Evolutionary conservation across 2,113 vertebrate species (phyloP), one percentile per base, ranked within the genome.

Genomic region (Lepidothrix coronata): DNA sequence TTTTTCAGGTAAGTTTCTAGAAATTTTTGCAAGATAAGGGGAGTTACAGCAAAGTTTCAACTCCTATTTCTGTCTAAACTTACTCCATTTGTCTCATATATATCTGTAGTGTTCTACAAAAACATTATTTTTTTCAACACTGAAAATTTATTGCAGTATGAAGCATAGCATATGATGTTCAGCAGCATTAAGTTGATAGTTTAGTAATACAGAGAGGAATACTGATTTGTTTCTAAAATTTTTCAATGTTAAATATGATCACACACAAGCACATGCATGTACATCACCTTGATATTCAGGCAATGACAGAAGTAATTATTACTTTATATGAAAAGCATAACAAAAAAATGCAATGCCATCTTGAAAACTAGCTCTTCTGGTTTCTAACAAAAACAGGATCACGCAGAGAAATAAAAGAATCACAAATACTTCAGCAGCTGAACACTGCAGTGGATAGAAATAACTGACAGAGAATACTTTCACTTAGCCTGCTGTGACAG

Each of bases 201-300:
- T 67, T 11, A 41, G 23, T 41, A 74, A 61, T 4, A 58, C 3
- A 14, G 22, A 57, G 68, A 12, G 14, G 5, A 76, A 78, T 28
- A 24, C 2, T 14, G 20, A 70, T 48, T 54, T 84, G 18, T 46
- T 74, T 49, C 27, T 31, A 41, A 11, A 76, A 48, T 17, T 9
- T 1, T 85, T 66, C n/a, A 33, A 28, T 35, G 12, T n/a, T 39
- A 33, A 7, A 35, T 27, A 27, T 20, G 21, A 84, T 7, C 35
- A 74, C 0, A 4, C 27, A 48, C 9, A 58, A 41, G 25, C n/a
- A 43, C 0, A 0, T 37, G 75, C 67, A 80, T 14, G 27, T 21
- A 27, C 14, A 72, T 16, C 13, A n/a, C 21, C 30, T 24, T 37
- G 5, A 43, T 43, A 83, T 19, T 51, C 21, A 35, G 43, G 39